Evolutionary conservation across 2,888 invertebrate genomes (phyloP), one percentile per base, ranked within the genome.

Genomic region (Heterodera filipjevi): DNA sequence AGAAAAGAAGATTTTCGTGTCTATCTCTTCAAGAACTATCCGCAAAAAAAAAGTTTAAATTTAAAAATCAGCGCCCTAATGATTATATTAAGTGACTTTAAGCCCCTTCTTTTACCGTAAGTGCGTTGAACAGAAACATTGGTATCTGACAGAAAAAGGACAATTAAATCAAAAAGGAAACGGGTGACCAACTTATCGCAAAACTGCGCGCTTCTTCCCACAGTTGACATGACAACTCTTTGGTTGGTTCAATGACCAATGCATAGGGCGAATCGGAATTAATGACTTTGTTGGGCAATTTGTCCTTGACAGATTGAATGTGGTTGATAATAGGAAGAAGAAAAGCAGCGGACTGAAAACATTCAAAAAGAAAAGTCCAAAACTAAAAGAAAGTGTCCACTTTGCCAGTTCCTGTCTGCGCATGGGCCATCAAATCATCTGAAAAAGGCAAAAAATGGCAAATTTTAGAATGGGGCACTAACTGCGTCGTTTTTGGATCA

Each of bases 321-420:
- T 64, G 59, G 44, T 79, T 35, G 33, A 79, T 79, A 30, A 79
- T 79, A 8, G 79, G 79, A 14, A 79, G 22, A 3, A 79, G 44
- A 71, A 79, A 79, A 30, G 79, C 79, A 16, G 71, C 68, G 27
- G 71, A 66, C 32, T 53, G 32, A n/a, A 5, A 46, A 39, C 3
- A 16, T n/a, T 16, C 27, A 49, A 14, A 14, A 46, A n/a, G 33
- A 5, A 2, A 39, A 44, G 30, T 19, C 1, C 30, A 72, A 72
- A 44, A 44, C n/a, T 12, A 70, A 6, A 32, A 0, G 27, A 30
- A 22, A 12, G 39, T 27, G 8, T n/a, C 33, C 30, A 72, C 71
- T 35, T 79, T 79, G 32, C 79, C 79, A 64, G 71, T 78, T n/a
- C 79, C 79, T 22, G 79, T 79, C 46, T 78, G 68, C 14, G 79